phyloP scores from a whole-genome alignment of 2,113 vertebrate genomes.

The Nasalis larvatus region DNA sequence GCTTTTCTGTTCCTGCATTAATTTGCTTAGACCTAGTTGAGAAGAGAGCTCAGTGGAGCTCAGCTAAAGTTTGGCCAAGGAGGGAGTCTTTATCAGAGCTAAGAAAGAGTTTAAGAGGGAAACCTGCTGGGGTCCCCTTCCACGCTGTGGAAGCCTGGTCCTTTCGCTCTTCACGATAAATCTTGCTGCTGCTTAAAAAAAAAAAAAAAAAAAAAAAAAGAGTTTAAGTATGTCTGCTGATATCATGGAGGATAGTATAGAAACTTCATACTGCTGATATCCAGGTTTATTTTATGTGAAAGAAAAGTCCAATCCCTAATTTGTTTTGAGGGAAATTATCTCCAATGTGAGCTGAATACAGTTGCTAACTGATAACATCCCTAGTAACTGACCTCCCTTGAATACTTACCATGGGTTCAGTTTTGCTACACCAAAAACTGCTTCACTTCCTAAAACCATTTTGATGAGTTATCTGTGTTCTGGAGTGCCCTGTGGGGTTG shows the following conservation, averaged over 20 bases:
- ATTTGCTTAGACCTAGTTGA: background rate
- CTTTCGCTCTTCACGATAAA: too few relatives aligned
- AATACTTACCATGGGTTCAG: constrained; percentile 70
- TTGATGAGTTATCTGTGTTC: rapidly evolving
- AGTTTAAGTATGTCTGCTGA: background rate
- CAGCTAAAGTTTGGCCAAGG: background rate
- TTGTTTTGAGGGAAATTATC: background rate
- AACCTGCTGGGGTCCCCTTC: too few relatives aligned
- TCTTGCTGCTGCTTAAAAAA: too few relatives aligned
- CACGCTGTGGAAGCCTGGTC: too few relatives aligned
- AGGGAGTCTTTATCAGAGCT: background rate
- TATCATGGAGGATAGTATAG: background rate
- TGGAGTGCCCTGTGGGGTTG: background rate
- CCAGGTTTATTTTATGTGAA: background rate
- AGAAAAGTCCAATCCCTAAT: background rate
- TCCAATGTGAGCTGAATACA: background rate
- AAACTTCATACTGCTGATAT: background rate
- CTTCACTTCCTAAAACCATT: constrained; percentile 47
- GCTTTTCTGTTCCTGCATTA: too few relatives aligned
- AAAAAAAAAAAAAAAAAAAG: too few relatives aligned
- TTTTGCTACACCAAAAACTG: constrained; percentile 38
- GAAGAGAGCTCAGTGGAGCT: background rate
- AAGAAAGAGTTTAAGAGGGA: background rate
- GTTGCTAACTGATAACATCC: background rate
- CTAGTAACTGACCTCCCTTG: constrained; percentile 68